Conservation (phyloP, 2,888 invertebrate species). For the Diarsia mendica region DNA sequence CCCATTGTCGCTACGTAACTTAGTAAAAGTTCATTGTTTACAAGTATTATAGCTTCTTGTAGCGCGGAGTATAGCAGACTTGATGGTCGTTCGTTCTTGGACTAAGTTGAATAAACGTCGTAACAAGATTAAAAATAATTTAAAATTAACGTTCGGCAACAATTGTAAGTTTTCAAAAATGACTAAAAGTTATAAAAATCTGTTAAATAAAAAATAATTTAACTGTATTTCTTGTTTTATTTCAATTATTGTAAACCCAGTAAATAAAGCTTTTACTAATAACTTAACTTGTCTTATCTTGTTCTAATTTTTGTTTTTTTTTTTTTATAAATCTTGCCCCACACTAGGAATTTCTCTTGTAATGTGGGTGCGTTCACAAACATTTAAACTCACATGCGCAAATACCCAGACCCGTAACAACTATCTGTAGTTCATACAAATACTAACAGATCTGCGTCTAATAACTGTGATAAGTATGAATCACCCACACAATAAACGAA, state of each 20-base stretch:
- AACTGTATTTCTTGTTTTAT: conserved; percentile 75
- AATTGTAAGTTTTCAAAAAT: conserved; percentile 61
- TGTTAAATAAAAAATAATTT: conserved; percentile 88
- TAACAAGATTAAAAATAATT: conserved; percentile 16
- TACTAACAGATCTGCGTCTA: too few species aligned
- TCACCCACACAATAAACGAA: background rate
- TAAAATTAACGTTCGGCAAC: conserved; percentile 39
- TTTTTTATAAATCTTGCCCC: too few species aligned
- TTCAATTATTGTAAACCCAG: background rate
- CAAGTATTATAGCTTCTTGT: too few species aligned
- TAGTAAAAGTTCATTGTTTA: too few species aligned
- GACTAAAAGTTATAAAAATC: conserved; percentile 82
- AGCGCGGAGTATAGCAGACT: conserved; percentile 52
- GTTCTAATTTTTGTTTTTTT: too few species aligned
- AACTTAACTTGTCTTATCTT: too few species aligned
- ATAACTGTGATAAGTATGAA: background rate
- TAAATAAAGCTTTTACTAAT: background rate
- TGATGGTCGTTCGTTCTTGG: conserved; percentile 45
- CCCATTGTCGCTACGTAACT: too few species aligned
- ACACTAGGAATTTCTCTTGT: too few species aligned
- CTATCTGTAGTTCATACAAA: too few species aligned
- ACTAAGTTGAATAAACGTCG: conserved; percentile 34
- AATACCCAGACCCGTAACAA: too few species aligned
- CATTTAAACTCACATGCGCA: too few species aligned
- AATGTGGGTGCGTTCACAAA: too few species aligned